These are phyloP conservation scores for Bradypus variegatus DNA, from an alignment of 2,797 vertebrate genomes.

Conservation along the genomic window DNA sequence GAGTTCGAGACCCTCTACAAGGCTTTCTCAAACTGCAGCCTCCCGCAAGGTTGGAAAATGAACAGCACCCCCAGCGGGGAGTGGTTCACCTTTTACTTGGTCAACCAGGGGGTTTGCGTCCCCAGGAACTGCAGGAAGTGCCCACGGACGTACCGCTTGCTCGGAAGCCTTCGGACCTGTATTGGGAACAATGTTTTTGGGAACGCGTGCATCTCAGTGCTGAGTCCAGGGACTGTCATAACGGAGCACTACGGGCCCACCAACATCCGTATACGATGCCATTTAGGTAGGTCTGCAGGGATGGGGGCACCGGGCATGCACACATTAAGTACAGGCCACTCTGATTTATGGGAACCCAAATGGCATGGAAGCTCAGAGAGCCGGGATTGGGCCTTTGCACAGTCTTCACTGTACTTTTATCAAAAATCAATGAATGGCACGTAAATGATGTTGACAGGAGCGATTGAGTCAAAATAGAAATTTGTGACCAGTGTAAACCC, in stretches of 20 bases:
- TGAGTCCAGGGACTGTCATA: conserved; percentile 90
- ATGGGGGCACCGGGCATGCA: fast-evolving
- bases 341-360: background rate
- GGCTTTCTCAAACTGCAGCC: conserved; percentile 81
- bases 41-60: conserved; percentile 91
- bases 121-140: conserved; percentile 93
- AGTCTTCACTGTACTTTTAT: background rate
- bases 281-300: conserved; percentile 81
- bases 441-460: background rate
- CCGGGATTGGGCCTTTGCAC: too few species aligned
- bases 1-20: conserved; percentile 90
- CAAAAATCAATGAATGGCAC: background rate
- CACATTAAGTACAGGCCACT: fast-evolving
- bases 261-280: conserved; percentile 96
- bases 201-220: conserved; percentile 95
- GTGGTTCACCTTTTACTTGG: conserved; percentile 97
- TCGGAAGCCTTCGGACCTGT: conserved; percentile 96
- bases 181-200: conserved; percentile 98
- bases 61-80: conserved; percentile 92
- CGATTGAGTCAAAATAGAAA: background rate
- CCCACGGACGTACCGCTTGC: conserved; percentile 92
- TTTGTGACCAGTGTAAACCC: background rate
- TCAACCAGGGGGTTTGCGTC: conserved; percentile 93
- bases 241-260: conserved; percentile 95
- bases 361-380: fast-evolving